Conservation (phyloP, 2,113 vertebrate species). For the Plestiodon gilberti region DNA sequence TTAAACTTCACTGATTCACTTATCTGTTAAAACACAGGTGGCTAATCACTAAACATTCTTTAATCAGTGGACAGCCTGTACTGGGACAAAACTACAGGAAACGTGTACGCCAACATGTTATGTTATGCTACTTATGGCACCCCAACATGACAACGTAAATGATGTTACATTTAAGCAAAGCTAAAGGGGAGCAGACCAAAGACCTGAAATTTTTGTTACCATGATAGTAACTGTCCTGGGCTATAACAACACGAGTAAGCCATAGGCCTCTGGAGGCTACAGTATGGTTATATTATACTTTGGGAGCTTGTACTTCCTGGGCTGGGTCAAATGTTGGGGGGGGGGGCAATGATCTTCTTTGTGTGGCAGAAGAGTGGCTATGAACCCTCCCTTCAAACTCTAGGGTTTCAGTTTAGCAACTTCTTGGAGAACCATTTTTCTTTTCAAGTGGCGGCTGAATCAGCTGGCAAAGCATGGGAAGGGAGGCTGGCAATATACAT, state of each 20-base stretch:
- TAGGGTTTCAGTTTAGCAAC: not conserved
- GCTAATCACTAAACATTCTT: no score
- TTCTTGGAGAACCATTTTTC: not conserved
- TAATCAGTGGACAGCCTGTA: no score
- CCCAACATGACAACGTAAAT: no score
- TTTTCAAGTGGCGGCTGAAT: not conserved
- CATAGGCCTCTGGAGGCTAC: not conserved
- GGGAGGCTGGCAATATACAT: no score
- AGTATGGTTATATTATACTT: not conserved
- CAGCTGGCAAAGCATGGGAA: no score
- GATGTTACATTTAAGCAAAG: no score
- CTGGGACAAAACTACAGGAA: no score
- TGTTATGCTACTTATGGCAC: no score
- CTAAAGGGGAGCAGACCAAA: not conserved
- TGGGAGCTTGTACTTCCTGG: not conserved
- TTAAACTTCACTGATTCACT: not conserved
- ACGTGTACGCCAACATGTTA: no score
- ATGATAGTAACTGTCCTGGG: not conserved
- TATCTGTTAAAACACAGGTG: not conserved
- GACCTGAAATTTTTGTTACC: not conserved
- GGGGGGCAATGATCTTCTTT: no score
- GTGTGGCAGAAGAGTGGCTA: not conserved
- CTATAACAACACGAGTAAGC: not conserved
- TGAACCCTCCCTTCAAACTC: not conserved
- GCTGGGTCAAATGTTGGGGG: no score